Percentiles rank a stretch among this genome's conserved stretches.
Conservation (phyloP, 2,888 invertebrate species). For the Caenorhabditis sinica region DNA sequence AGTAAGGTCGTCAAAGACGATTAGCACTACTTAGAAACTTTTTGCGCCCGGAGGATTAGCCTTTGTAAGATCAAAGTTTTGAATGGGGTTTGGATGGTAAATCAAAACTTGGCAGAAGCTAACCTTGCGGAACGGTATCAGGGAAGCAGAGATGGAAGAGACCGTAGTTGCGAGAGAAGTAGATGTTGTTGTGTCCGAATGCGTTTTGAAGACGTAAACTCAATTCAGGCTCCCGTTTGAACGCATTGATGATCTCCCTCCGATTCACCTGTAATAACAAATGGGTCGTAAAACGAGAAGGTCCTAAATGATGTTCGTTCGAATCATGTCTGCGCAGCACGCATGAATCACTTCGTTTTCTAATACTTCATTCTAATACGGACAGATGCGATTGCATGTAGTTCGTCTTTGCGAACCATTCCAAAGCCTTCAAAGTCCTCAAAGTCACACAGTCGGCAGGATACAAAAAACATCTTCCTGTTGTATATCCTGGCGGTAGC, state of each 20-base stretch:
- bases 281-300: constrained; percentile 13
- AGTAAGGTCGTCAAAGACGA: constrained; percentile 42
- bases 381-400: constrained; percentile 28
- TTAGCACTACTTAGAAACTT: constrained; percentile 42
- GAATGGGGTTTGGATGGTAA: not conserved
- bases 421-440: constrained; percentile 30
- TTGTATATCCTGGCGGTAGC: constrained; percentile 56
- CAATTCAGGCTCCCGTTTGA: constrained; percentile 81
- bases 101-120: constrained; percentile 20
- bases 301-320: constrained; percentile 32
- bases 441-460: constrained; percentile 13
- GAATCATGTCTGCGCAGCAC: constrained; percentile 18
- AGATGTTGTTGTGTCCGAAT: constrained; percentile 92
- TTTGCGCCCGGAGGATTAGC: not conserved
- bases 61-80: constrained; percentile 3
- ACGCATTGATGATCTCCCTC: constrained; percentile 76
- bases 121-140: constrained; percentile 89
- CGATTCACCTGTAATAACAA: constrained; percentile 77
- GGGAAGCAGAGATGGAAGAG: constrained; percentile 96
- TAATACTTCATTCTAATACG: constrained; percentile 39
- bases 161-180: constrained; percentile 94
- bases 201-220: constrained; percentile 77
- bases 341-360: constrained; percentile 24
- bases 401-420: constrained; percentile 22
- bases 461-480: constrained; percentile 44